Conservation (phyloP, 1,140 invertebrate species). For the Drosophila parvula region DNA sequence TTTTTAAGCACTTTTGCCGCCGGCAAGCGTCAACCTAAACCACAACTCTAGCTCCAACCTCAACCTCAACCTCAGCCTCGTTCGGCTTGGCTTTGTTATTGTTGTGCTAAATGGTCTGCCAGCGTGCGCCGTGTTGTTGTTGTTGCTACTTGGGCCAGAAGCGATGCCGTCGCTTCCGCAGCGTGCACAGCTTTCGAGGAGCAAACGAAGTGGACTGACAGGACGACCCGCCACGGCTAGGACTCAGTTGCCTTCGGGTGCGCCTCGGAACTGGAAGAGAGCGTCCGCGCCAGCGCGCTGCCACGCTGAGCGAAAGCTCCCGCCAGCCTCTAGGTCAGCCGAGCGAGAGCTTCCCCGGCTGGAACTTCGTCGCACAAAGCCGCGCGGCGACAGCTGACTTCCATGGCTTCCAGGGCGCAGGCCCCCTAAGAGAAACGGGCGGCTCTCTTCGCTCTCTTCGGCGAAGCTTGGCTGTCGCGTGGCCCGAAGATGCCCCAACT, state of each 20-base stretch:
- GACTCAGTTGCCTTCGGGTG: slow-evolving; percentile 37
- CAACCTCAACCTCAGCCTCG: slow-evolving; percentile 14
- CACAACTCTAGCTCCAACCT: slow-evolving; percentile 10
- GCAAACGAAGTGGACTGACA: slow-evolving; percentile 78
- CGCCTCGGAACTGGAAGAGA: slow-evolving; percentile 58
- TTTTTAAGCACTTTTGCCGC: slow-evolving; percentile 44
- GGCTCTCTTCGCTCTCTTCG: slow-evolving; percentile 27
- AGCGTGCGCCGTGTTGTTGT: slow-evolving; percentile 38
- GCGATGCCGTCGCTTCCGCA: slow-evolving; percentile 59
- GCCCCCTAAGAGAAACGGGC: slow-evolving; percentile 37
- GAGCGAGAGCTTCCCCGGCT: slow-evolving; percentile 1
- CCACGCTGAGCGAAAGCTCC: slow-evolving; percentile 36
- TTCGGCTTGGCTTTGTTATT: slow-evolving; percentile 27
- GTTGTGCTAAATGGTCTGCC: slow-evolving; percentile 29
- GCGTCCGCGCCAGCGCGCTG: slow-evolving; percentile 42
- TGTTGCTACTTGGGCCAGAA: slow-evolving; percentile 14
- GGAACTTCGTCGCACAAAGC: slow-evolving; percentile 16
- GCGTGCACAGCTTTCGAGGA: slow-evolving; percentile 78
- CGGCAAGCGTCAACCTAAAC: slow-evolving; percentile 25
- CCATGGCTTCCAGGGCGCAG: slow-evolving; percentile 59
- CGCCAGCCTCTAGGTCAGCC: slow-evolving; percentile 60
- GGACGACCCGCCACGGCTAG: slow-evolving; percentile 30
- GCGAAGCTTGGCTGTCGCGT: slow-evolving; percentile 5
- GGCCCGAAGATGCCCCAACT: slow-evolving; percentile 39
- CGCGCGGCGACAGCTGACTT: slow-evolving; percentile 44